Evolutionary conservation across 2,888 invertebrate genomes (phyloP).

Genomic region (Aleiodes alternator): DNA sequence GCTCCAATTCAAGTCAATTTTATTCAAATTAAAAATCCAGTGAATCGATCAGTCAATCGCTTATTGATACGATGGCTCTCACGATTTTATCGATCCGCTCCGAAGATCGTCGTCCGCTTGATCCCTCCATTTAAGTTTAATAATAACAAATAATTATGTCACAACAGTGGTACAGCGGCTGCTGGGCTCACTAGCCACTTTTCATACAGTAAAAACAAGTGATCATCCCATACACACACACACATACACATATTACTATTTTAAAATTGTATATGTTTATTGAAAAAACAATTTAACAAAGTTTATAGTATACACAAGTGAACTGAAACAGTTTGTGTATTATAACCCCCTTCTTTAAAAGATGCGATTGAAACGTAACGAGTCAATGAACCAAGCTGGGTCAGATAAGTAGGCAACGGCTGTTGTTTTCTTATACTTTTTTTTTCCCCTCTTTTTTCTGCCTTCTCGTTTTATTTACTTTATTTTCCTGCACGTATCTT

Average conservation of each 20-base stretch:
- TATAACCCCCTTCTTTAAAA: slow-evolving; percentile 45
- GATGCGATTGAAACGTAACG: slow-evolving; percentile 57
- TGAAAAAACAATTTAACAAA: slow-evolving; percentile 50
- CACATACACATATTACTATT: too few relatives aligned
- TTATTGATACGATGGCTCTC: slow-evolving; percentile 20
- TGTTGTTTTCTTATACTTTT: slow-evolving; percentile 23
- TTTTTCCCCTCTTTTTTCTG: not conserved
- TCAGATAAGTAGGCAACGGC: slow-evolving; percentile 56
- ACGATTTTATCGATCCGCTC: slow-evolving; percentile 45
- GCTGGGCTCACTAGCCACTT: slow-evolving; percentile 37
- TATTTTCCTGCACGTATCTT: slow-evolving; percentile 13
- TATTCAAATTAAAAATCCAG: not conserved
- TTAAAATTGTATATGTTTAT: slow-evolving; percentile 31
- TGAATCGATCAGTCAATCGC: slow-evolving; percentile 12
- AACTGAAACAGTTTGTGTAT: slow-evolving; percentile 39
- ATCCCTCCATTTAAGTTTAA: slow-evolving; percentile 55
- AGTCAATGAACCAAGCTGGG: slow-evolving; percentile 58
- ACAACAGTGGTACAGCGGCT: slow-evolving; percentile 53
- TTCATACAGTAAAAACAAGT: slow-evolving; percentile 21
- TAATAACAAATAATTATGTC: slow-evolving; percentile 67
- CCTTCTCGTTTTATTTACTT: not conserved
- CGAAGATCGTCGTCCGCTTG: slow-evolving; percentile 54
- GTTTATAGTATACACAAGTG: slow-evolving; percentile 3
- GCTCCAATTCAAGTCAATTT: too few relatives aligned
- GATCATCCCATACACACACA: not conserved